Conservation (phyloP, 2,797 vertebrate genomes). For the Notolepis coatsorum region DNA sequence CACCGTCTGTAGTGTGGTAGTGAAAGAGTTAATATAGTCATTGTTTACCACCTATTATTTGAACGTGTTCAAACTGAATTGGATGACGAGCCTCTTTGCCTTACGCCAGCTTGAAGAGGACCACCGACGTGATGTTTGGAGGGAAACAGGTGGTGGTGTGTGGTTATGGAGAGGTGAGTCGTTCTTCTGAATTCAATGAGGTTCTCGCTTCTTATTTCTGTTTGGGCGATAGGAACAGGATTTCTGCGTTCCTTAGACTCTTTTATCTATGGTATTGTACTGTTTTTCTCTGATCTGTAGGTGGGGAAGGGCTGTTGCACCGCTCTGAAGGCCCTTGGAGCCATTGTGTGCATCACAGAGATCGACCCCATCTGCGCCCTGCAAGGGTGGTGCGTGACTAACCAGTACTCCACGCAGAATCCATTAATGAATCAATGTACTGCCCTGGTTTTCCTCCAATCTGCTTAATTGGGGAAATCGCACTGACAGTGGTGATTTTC, state of each 20-base stretch:
- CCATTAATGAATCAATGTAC: slow-evolving; percentile 9
- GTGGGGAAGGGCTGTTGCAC: slow-evolving; percentile 98
- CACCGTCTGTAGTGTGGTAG: neutral
- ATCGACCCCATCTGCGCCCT: slow-evolving; percentile 99
- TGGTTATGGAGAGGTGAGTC: slow-evolving; percentile 99
- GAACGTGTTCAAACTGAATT: neutral
- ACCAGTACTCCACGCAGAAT: slow-evolving; percentile 3
- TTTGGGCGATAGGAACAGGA: slow-evolving; percentile 16
- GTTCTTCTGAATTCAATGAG: slow-evolving; percentile 6
- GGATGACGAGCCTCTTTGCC: slow-evolving; percentile 36
- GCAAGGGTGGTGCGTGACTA: slow-evolving; percentile 91
- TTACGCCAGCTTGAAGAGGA: slow-evolving; percentile 94
- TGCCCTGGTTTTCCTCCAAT: neutral
- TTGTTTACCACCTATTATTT: neutral
- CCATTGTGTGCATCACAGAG: slow-evolving; percentile 96
- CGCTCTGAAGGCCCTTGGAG: slow-evolving; percentile 95
- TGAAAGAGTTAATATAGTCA: no score
- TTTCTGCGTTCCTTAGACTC: neutral
- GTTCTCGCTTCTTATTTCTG: neutral
- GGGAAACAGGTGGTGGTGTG: slow-evolving; percentile 98
- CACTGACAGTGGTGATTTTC: neutral
- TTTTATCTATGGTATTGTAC: slow-evolving; percentile 8
- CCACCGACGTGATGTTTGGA: slow-evolving; percentile 99
- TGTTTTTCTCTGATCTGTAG: slow-evolving; percentile 68
- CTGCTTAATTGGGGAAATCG: neutral